Evolutionary conservation across 2,113 vertebrate genomes (phyloP).

Genomic region (Eulacestoma nigropectus): DNA sequence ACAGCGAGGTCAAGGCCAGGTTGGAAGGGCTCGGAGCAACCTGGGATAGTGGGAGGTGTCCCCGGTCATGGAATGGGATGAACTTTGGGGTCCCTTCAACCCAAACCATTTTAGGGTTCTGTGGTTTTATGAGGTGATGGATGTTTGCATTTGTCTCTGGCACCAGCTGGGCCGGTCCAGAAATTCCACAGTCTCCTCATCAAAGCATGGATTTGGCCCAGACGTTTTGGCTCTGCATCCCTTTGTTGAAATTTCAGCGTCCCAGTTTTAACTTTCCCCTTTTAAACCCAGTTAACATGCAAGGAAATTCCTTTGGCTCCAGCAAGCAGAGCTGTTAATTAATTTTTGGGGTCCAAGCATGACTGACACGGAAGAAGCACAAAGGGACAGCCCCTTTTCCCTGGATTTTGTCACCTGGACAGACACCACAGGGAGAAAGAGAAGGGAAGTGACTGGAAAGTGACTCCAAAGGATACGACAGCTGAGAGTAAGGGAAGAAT

Average conservation of each 20-base stretch:
- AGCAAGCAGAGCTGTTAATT: not conserved
- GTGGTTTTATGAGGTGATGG: not conserved
- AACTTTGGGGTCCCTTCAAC: not conserved
- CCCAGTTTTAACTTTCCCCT: not conserved
- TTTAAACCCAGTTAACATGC: not conserved
- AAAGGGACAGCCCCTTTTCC: rapidly evolving
- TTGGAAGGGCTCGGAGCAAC: not conserved
- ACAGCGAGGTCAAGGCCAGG: not conserved
- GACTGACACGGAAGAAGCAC: rapidly evolving
- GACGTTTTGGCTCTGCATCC: not conserved
- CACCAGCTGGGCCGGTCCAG: not conserved
- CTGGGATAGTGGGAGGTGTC: not conserved
- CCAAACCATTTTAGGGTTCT: not conserved
- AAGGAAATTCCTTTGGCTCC: not conserved
- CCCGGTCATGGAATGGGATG: not conserved
- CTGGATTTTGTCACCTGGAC: not conserved
- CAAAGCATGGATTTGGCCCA: not conserved
- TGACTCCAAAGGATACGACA: not conserved
- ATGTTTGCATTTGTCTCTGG: rapidly evolving
- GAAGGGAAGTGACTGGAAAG: not conserved
- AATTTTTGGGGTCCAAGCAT: not conserved
- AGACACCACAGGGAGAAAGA: not conserved
- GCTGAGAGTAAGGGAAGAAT: not conserved
- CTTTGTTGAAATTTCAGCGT: not conserved
- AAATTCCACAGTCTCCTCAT: not conserved